These are phyloP conservation scores for Neolamprologus modestus DNA, from an alignment of 2,113 vertebrate genomes.

Conservation along the genomic window DNA sequence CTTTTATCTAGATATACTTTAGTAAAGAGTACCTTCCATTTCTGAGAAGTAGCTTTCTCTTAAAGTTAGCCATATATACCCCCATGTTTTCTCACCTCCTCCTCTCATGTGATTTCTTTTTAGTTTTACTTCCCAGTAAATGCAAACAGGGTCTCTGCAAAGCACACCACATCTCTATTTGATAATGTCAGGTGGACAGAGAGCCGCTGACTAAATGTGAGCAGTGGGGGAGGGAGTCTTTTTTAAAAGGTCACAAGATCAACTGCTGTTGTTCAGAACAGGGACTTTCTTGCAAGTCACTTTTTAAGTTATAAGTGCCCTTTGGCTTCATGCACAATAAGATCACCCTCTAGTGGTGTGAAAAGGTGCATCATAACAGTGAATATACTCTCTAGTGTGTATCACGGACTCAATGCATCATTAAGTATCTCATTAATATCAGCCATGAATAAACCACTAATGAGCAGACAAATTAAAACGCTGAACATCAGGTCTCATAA, in stretches of 20 bases:
- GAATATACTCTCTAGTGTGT: not conserved
- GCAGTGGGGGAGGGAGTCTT: not conserved
- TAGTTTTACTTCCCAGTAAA: constrained; percentile 20
- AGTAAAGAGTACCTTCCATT: not conserved
- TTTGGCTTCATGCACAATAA: not conserved
- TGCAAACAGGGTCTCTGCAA: not conserved
- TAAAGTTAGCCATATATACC: not conserved
- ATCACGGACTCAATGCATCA: not conserved
- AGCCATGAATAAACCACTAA: not conserved
- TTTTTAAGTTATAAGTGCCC: not conserved
- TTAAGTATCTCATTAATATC: not conserved
- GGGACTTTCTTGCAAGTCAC: not conserved
- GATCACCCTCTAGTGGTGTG: constrained; percentile 19
- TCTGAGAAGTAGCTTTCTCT: not conserved
- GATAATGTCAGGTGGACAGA: not conserved
- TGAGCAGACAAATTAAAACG: not conserved
- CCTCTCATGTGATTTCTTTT: not conserved
- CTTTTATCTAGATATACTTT: not conserved
- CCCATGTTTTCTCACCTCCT: not conserved
- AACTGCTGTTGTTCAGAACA: not conserved
- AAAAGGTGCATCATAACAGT: not conserved
- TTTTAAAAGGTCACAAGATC: not conserved
- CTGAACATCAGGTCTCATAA: not conserved
- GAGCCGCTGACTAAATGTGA: not conserved
- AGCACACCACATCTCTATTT: not conserved